A percentile compares a stretch with the other conserved stretches of the same genome.
phyloP scores from a whole-genome alignment of 2,888 invertebrate genomes.

The Netelia melanura region DNA sequence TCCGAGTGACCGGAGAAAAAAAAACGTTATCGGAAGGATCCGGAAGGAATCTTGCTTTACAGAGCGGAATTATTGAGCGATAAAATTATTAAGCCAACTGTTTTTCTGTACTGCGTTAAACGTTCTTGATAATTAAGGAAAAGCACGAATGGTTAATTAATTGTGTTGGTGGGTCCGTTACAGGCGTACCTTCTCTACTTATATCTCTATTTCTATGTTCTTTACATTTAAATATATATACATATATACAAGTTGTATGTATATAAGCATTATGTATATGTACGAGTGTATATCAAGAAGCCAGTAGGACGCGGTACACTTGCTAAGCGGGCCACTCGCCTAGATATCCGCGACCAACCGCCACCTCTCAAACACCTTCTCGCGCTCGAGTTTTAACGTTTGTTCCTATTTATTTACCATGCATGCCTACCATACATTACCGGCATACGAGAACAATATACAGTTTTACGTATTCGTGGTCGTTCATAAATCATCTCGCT shows the following conservation, averaged over 20 bases:
- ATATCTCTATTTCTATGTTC: not conserved
- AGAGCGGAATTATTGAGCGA: slow-evolving; percentile 68
- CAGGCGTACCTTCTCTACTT: slow-evolving; percentile 45
- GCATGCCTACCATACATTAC: not conserved
- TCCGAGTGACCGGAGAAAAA: slow-evolving; percentile 2
- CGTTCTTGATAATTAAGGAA: slow-evolving; percentile 62
- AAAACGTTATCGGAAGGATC: slow-evolving; percentile 52
- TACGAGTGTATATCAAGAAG: slow-evolving; percentile 66
- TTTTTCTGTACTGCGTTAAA: slow-evolving; percentile 29
- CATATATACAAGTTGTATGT: slow-evolving; percentile 1
- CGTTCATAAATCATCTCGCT: not conserved
- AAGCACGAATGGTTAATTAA: slow-evolving; percentile 67
- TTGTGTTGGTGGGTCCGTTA: slow-evolving; percentile 68
- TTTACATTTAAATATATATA: slow-evolving; percentile 1
- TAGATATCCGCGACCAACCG: slow-evolving; percentile 63
- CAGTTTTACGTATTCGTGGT: not conserved
- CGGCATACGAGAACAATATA: slow-evolving; percentile 21
- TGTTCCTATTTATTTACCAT: slow-evolving; percentile 49
- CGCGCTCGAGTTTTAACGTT: slow-evolving; percentile 53
- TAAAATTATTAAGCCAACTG: slow-evolving; percentile 39
- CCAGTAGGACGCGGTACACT: slow-evolving; percentile 82
- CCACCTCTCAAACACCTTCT: slow-evolving; percentile 51
- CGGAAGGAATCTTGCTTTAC: slow-evolving; percentile 57
- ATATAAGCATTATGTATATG: slow-evolving; percentile 43
- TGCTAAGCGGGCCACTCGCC: slow-evolving; percentile 82